Base-by-base conservation (phyloP, 92 coral and sea anemone species). In the Diadumene lineata region DNA sequence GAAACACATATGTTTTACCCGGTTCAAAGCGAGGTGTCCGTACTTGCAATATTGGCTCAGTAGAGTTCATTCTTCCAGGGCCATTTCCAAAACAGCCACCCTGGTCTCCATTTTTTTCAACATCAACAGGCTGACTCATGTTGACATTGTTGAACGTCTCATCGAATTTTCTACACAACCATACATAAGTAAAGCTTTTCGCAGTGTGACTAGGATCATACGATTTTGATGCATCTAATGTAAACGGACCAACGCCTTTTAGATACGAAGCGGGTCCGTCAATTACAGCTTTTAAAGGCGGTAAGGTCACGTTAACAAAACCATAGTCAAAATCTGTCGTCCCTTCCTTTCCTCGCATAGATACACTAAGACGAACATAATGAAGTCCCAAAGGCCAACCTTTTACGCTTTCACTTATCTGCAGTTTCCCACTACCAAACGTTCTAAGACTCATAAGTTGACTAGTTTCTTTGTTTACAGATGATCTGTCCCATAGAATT, bases 41-140 rank as follows among this genome's bases (percentile, higher is more conserved):
- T 38, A 91, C 73, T 31, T 57, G 50, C 0, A 87, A 68, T 17
- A 56, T 22, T 22, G 92, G 78, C 15, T 60, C 82, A 10, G 87
- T 75, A 19, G 76, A 34, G 26, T 86, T 87, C 80, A 91, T 68
- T 56, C 51, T 66, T 10, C 97, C 97, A 18, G 90, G 87, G 0
- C 97, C 97, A 71, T 73, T 73, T 29, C 97, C 97, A 76, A 84
- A 91, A 66, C 97, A 91, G 8, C 97, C 97, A 68, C 92, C 97
- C 23, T 77, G 78, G 44, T 79, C 67, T n/a, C 77, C 76, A 21
- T 69, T 53, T 58, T 77, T 21, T 30, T 30, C 26, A 32, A 22
- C 43, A 34, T 91, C 92, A 34, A 91, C 75, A 19, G 92, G 85
- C 34, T 72, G 27, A 64, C 83, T 69, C 81, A 82, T 73, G 71